These are phyloP conservation scores for Condylura cristata DNA, from an alignment of 2,113 vertebrate species.

Conservation along the genomic window DNA sequence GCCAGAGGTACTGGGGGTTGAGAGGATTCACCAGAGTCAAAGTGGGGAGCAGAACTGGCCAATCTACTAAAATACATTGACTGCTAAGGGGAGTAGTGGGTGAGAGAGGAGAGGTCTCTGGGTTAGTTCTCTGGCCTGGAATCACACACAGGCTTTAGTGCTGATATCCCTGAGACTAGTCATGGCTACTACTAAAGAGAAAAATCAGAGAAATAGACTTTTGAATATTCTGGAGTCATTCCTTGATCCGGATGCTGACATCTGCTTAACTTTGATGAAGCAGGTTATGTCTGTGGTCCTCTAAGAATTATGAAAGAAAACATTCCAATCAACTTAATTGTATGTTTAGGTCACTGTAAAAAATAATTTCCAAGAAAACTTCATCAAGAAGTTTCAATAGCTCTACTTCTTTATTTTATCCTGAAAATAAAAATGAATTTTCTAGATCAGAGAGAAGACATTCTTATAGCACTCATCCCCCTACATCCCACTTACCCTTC, in stretches of 20 bases:
- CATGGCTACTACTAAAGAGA: background rate
- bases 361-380: background rate
- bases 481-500: accelerated
- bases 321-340: background rate
- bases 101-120: too few relatives aligned
- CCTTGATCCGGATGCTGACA: background rate
- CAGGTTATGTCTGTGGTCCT: background rate
- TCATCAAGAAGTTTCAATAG: background rate
- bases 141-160: too few relatives aligned
- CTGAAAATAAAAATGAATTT: background rate
- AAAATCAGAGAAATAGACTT: background rate
- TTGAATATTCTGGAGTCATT: background rate
- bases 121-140: too few relatives aligned
- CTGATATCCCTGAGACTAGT: background rate
- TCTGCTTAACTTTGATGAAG: background rate
- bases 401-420: background rate
- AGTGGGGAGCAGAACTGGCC: too few relatives aligned
- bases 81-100: too few relatives aligned
- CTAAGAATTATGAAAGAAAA: background rate
- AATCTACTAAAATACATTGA: too few relatives aligned
- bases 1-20: too few relatives aligned
- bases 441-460: background rate
- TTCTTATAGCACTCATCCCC: background rate
- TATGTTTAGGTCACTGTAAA: background rate
- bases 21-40: too few relatives aligned